Conservation (phyloP, 2,888 invertebrate genomes). For the Tipula lateralis region DNA sequence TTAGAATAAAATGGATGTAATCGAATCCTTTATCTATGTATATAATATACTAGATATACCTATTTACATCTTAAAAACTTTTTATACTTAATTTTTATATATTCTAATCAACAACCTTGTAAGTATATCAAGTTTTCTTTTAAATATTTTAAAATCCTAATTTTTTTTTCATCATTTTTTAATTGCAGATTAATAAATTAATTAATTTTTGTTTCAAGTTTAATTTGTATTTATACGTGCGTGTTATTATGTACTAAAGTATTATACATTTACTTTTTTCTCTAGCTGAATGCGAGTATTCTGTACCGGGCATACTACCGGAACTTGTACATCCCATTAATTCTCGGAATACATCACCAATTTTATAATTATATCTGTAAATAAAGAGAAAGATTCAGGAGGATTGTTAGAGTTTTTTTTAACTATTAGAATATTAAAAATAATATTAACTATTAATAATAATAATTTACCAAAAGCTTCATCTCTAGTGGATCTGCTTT, state of each 20-base stretch:
- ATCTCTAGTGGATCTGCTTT: too few species aligned
- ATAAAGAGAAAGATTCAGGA: neutral
- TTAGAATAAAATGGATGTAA: neutral
- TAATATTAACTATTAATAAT: too few species aligned
- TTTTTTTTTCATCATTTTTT: too few species aligned
- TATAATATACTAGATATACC: neutral
- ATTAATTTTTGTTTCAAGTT: neutral
- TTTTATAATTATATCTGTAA: slow-evolving; percentile 49
- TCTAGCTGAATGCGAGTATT: slow-evolving; percentile 49
- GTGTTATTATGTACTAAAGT: slow-evolving; percentile 43
- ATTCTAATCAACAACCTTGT: slow-evolving; percentile 24
- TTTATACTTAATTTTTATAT: neutral
- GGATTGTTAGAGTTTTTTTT: too few species aligned
- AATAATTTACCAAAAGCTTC: too few species aligned
- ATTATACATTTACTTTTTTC: slow-evolving; percentile 51
- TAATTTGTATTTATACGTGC: neutral
- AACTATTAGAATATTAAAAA: too few species aligned
- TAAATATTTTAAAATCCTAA: slow-evolving; percentile 12
- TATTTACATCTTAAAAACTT: neutral
- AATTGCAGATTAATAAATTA: neutral
- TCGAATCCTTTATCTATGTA: neutral
- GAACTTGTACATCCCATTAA: slow-evolving; percentile 48
- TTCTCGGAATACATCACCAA: slow-evolving; percentile 50
- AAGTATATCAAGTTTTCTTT: neutral
- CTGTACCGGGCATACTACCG: slow-evolving; percentile 44